Base-by-base conservation (phyloP, 1,140 invertebrate genomes). In the Choristoneura fumiferana region DNA sequence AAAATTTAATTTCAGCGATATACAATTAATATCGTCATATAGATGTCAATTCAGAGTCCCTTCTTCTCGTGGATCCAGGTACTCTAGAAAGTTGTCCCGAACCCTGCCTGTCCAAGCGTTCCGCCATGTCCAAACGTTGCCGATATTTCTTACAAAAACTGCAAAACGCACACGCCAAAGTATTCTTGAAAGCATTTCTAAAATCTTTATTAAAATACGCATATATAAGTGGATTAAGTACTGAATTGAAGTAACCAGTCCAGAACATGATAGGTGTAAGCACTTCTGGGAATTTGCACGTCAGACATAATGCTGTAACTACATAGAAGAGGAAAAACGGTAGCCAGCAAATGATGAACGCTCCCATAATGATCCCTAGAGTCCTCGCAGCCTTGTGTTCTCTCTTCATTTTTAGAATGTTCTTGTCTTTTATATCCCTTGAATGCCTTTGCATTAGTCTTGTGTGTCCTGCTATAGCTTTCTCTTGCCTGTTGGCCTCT, bases 131-230 rank as follows among this genome's bases (percentile, higher is more conserved):
- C 43, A 94, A 90, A 78, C 95, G 94, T 13, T 92, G 93, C n/a
- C 94, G 92, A 61, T 92, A 91, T 10, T 95, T 90, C 60, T 91
- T 91, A 87, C 94, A 95, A 60, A 93, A 91, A 72, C 93, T 94
- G 87, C 96, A 97, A 87, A 97, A 97, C 33, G 95, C 93, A 82
- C 95, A 96, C 66, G 96, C 93, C 59, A 98, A 89, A 0, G 97
- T 98, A 81, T 98, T 97, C 88, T 96, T 97, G 91, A 99, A 99
- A 2, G 98, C 98, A 87, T 98, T 96, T 83, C 98, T 92, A 90
- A 99, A 99, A 87, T 99, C 98, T 56, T 97, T 93, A 89, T 99
- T 99, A 92, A 99, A 99, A 89, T 99, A 99, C 57, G 98, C 98
- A 90, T 99, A 99, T 71, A 99, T 99, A 35, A 99, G 90, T 0